These are phyloP conservation scores for Peromyscus nudipes DNA, from an alignment of 2,797 vertebrate genomes.

Conservation along the genomic window DNA sequence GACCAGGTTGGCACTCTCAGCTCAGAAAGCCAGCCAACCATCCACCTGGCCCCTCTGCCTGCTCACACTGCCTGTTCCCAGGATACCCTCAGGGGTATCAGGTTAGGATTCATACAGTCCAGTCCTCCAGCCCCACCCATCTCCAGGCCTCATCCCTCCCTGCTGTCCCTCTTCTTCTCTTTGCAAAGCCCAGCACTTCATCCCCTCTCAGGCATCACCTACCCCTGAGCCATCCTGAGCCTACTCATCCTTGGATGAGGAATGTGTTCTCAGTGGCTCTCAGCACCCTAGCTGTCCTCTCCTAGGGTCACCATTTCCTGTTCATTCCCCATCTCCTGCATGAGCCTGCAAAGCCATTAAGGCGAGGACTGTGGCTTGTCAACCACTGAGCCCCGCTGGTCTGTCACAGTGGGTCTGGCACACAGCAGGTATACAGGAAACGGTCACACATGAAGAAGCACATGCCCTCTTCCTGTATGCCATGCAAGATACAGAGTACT, in stretches of 20 bases:
- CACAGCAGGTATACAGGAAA: neutral
- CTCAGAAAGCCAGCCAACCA: rapidly evolving
- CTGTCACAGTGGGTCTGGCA: neutral
- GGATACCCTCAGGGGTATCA: rapidly evolving
- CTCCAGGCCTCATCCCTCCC: neutral
- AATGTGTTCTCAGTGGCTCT: neutral
- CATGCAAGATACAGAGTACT: rapidly evolving
- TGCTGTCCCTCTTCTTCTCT: neutral
- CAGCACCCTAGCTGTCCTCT: neutral
- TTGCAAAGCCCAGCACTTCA: rapidly evolving
- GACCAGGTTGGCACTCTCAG: neutral
- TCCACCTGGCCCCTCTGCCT: neutral
- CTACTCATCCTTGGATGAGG: neutral
- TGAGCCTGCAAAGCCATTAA: rapidly evolving
- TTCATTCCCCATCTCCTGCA: neutral
- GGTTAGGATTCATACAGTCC: neutral
- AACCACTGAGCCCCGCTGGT: neutral
- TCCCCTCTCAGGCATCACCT: neutral
- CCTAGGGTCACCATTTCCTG: rapidly evolving
- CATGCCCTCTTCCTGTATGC: neutral
- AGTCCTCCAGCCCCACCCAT: neutral
- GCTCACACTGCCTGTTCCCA: too few species aligned
- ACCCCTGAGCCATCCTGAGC: neutral
- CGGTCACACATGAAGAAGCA: neutral
- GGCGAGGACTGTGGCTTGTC: neutral